phyloP scores from a whole-genome alignment of 1,140 invertebrate species.

The Harpegnathos saltator region DNA sequence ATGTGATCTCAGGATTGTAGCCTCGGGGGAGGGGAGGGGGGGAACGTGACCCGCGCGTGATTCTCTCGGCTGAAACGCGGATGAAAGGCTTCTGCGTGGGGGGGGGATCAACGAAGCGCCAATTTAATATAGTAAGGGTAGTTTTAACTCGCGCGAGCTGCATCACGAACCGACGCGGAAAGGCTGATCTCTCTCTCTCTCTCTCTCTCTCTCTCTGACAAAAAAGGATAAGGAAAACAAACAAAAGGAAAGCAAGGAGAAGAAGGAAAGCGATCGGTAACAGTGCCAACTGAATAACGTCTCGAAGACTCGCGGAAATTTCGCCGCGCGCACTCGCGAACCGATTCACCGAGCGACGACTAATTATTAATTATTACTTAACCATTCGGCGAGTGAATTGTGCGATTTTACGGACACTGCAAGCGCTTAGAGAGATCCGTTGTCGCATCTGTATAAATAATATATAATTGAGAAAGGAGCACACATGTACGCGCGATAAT shows the following conservation, averaged over 20 bases:
- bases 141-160: slow-evolving; percentile 6
- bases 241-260: too few species aligned
- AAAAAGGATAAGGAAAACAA: not conserved
- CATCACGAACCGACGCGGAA: slow-evolving; percentile 19
- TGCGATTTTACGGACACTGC: too few species aligned
- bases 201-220: slow-evolving; percentile 5
- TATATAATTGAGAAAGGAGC: too few species aligned
- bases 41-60: not conserved
- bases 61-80: slow-evolving; percentile 16
- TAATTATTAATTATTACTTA: too few species aligned
- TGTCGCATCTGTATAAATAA: too few species aligned
- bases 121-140: slow-evolving; percentile 36
- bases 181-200: slow-evolving; percentile 39
- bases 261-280: not conserved
- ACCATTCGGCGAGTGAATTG: not conserved
- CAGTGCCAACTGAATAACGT: slow-evolving; percentile 38
- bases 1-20: not conserved
- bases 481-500: too few species aligned
- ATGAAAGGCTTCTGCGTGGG: not conserved
- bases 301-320: slow-evolving; percentile 9
- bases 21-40: not conserved
- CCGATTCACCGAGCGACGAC: slow-evolving; percentile 26
- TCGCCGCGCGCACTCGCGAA: not conserved
- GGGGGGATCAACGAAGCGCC: slow-evolving; percentile 46
- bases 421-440: too few species aligned